Evolutionary conservation across 30 jellyfish, hydroid and myxozoan genomes (phyloP).

Genomic region (Mastigias papua): DNA sequence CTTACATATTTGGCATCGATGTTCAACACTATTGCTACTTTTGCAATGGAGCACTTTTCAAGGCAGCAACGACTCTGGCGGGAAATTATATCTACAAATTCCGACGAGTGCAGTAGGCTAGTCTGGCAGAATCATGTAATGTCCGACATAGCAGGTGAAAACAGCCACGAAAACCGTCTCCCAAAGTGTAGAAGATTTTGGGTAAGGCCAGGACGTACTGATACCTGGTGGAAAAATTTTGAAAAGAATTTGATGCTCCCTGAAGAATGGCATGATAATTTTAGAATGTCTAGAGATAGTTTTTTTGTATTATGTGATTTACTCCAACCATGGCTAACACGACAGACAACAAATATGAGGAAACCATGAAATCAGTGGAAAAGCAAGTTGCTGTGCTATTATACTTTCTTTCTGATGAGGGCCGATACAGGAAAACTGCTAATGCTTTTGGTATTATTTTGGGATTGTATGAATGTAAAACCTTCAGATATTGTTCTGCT

Average conservation of each 20-base stretch:
- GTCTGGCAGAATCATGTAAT: neutral
- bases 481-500: too few relatives aligned
- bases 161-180: neutral
- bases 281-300: constrained; percentile 27
- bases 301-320: constrained; percentile 14
- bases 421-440: neutral
- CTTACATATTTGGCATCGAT: neutral
- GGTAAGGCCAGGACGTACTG: constrained; percentile 53
- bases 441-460: constrained; percentile 2
- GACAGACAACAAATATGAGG: constrained; percentile 25
- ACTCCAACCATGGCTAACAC: constrained; percentile 1
- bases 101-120: neutral
- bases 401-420: constrained; percentile 5
- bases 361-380: neutral
- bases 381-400: neutral
- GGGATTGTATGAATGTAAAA: too few relatives aligned
- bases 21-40: neutral
- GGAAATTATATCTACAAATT: neutral
- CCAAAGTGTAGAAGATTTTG: constrained; percentile 19
- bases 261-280: constrained; percentile 44
- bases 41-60: neutral
- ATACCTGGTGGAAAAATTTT: constrained; percentile 35
- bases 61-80: neutral
- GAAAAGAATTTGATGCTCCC: neutral
- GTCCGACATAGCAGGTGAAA: neutral